Evolutionary conservation across 2,797 vertebrate species (phyloP).

Genomic region (Micromesistius poutassou): DNA sequence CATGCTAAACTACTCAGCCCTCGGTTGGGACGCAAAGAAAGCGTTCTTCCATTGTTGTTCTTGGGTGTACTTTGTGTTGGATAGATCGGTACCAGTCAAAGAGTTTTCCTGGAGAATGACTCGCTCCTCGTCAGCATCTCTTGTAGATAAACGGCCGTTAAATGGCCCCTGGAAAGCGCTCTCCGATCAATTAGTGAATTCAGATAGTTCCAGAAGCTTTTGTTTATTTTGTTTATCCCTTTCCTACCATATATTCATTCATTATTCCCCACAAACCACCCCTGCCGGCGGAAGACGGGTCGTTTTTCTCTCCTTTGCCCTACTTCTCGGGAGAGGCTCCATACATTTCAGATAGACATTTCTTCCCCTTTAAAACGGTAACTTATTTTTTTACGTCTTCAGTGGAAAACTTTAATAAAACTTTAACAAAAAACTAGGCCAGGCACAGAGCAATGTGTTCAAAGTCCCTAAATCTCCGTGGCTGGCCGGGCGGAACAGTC

Average conservation of each 20-base stretch:
- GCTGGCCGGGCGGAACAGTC: not conserved
- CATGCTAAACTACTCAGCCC: too few relatives aligned
- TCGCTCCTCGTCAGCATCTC: too few relatives aligned
- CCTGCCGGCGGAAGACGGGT: not conserved
- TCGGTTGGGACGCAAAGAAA: too few relatives aligned
- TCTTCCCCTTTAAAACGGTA: slow-evolving; percentile 23
- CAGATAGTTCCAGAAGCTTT: not conserved
- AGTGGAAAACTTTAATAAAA: slow-evolving; percentile 47
- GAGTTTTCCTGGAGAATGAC: too few relatives aligned
- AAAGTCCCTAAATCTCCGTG: slow-evolving; percentile 43
- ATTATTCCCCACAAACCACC: not conserved
- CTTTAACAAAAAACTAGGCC: slow-evolving; percentile 39
- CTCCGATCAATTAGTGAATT: not conserved
- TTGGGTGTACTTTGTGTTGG: too few relatives aligned
- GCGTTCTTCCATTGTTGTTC: too few relatives aligned
- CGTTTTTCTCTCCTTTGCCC: slow-evolving; percentile 14
- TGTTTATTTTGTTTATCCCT: not conserved
- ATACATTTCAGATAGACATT: slow-evolving; percentile 36
- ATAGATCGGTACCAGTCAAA: too few relatives aligned
- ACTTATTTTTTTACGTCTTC: slow-evolving; percentile 31
- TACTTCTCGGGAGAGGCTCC: slow-evolving; percentile 18
- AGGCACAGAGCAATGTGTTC: slow-evolving; percentile 37
- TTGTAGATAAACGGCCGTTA: too few relatives aligned
- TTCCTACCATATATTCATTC: not conserved
- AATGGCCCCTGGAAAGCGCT: not conserved